Base-by-base conservation (phyloP, 2,888 invertebrate species). In the Hoplodrina blanda region DNA sequence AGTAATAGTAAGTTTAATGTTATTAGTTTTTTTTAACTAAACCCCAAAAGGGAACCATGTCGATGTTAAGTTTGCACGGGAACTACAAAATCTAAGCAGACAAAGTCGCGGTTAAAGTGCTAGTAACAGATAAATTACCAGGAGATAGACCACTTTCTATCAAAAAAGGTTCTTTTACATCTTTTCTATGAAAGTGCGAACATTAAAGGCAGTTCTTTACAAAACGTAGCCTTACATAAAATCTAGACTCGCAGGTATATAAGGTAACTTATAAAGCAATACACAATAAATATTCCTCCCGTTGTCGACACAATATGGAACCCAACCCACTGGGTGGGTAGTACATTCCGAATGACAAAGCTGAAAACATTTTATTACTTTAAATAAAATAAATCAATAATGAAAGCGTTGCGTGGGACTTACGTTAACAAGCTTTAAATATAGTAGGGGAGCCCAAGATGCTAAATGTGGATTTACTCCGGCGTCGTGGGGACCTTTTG, bases 371-470 rank as follows among this genome's bases (percentile, higher is more conserved):
- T 44, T 25, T 33, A 62, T 62, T 41, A 50, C 50, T 49, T 4
- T 10, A 50, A 49, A 50, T 69, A 50, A 50, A 56, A 50, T 71
- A 52, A 57, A 44, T 69, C 33, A 52, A 44, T 44, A 11, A 46
- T 10, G n/a, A 60, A 44, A 60, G 20, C 20, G n/a, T 8, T 30
- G 30, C 20, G 44, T 52, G 49, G 13, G 11, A 17, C 13, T 62
- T 5, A 25, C 44, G 4, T 6, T 49, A 20, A 41, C 6, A 37
- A 62, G 25, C 74, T 53, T 53, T 53, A n/a, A n/a, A n/a, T n/a
- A n/a, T n/a, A n/a, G n/a, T n/a, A n/a, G n/a, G n/a, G n/a, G n/a
- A n/a, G n/a, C n/a, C n/a, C n/a, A n/a, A n/a, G n/a, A n/a, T n/a
- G n/a, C n/a, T n/a, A n/a, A n/a, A n/a, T n/a, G n/a, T n/a, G n/a